Percentiles rank a stretch among this genome's conserved stretches.
phyloP scores from a whole-genome alignment of 2,113 vertebrate genomes.

The Microcebus murinus region DNA sequence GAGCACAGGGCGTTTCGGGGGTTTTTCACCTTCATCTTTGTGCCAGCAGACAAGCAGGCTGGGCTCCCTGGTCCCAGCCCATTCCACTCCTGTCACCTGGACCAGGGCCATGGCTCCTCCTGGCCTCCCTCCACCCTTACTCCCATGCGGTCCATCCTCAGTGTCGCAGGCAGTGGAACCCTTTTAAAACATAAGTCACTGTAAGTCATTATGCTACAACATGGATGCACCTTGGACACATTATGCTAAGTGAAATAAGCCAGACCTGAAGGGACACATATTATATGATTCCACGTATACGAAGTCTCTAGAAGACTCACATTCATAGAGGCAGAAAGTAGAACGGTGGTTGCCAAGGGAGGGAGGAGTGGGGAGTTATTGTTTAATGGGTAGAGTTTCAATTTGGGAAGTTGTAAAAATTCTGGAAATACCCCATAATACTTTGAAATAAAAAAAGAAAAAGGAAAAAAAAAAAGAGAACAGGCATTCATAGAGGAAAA shows the following conservation, averaged over 20 bases:
- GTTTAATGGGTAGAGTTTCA: background rate
- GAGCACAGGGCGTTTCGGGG: background rate
- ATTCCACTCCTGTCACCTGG: background rate
- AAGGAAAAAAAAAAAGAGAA: too few species aligned
- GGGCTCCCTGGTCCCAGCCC: background rate
- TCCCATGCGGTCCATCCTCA: background rate
- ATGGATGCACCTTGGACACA: background rate
- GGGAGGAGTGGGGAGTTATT: too few species aligned
- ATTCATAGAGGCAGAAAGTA: background rate
- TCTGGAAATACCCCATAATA: background rate
- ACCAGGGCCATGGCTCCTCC: too few species aligned
- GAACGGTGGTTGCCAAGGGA: background rate
- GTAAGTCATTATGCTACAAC: too few species aligned
- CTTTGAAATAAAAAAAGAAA: too few species aligned
- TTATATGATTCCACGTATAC: background rate
- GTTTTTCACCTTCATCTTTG: background rate
- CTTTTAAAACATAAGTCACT: background rate
- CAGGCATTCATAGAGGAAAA: too few species aligned
- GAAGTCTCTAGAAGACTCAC: background rate
- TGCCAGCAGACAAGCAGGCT: background rate
- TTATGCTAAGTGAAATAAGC: background rate
- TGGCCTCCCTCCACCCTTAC: too few species aligned
- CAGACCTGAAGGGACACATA: background rate
- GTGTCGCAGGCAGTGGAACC: background rate
- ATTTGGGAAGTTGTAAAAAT: background rate